Evolutionary conservation across 2,113 vertebrate genomes (phyloP), one percentile per base, ranked within the genome.

Genomic region (Sorex fumeus): DNA sequence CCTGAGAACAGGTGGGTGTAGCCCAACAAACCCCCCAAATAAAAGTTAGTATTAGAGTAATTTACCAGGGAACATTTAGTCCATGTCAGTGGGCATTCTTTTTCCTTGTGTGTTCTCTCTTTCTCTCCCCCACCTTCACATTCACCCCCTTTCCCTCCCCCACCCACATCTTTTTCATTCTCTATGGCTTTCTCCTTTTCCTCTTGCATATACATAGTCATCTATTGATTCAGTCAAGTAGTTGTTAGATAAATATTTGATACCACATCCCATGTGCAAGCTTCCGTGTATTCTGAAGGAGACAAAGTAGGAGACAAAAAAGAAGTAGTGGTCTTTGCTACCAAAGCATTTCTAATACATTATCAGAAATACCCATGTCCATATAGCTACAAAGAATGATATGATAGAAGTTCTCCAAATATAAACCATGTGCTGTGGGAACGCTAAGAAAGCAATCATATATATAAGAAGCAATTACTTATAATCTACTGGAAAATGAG

Each of bases 171-270:
- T 45, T 23, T 64, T 64, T 21, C 62, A 53, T 12, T 53, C 53
- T 53, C 18, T 15, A 53, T 53, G 18, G 10, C 53, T 16, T 53
- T 53, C 40, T 40, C 7, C 53, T 53, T 53, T 53, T 16, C 18
- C 13, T 53, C 53, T 53, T 19, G 18, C 13, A 53, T 53, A 53
- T 53, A 19, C 53, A 53, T 30, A 67, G 6, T 32, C 23, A 79
- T 6, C 30, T n/a, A 43, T 43, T 85, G 57, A 13, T 70, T 70
- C 92, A 53, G 3, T 82, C 50, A 45, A 50, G 50, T 67, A 84
- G 18, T 94, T 84, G 50, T 87, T 93, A 88, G 75, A 57, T 25
- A 84, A 36, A 69, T 88, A 60, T 67, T 91, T 91, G 50, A 72
- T 84, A 79, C 50, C 15, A 62, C 76, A 86, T 87, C n/a, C 8